Percentiles rank a stretch among this genome's conserved stretches.
Conservation (phyloP, 2,797 vertebrate species). For the Tokudaia muenninki region DNA sequence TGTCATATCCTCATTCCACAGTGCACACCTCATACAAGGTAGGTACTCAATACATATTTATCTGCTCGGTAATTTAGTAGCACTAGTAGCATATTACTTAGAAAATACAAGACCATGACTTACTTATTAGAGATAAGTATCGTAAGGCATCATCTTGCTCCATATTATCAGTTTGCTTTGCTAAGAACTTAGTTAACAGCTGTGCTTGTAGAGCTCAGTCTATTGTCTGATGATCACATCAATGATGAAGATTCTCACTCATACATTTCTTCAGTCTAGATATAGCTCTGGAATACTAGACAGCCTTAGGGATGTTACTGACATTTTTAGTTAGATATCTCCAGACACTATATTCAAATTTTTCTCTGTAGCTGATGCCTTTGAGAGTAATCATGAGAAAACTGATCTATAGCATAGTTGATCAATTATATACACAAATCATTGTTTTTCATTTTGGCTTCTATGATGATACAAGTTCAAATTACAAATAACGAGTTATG, state of each 20-base stretch:
- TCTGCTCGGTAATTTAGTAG: not conserved
- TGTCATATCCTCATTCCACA: not conserved
- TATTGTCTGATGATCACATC: not conserved
- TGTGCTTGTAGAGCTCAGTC: not conserved
- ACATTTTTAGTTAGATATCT: not conserved
- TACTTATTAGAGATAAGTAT: not conserved
- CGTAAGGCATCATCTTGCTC: not conserved
- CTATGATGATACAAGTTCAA: not conserved
- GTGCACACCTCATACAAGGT: not conserved
- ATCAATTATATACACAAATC: not conserved
- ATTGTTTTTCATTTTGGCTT: not conserved
- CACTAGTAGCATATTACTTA: not conserved
- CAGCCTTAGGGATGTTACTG: not conserved
- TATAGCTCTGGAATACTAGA: not conserved
- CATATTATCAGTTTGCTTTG: not conserved
- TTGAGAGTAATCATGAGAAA: slow-evolving; percentile 8
- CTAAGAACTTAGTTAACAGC: not conserved
- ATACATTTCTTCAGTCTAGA: too few relatives aligned
- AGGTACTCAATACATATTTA: not conserved
- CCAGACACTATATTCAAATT: not conserved
- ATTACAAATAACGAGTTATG: not conserved
- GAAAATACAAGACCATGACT: not conserved
- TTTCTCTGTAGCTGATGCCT: not conserved
- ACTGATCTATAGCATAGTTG: not conserved
- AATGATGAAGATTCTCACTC: not conserved